A percentile compares a stretch with the other conserved stretches of the same genome.
Evolutionary conservation across 2,113 vertebrate genomes (phyloP).

Genomic region (Mionectes macconnelli): DNA sequence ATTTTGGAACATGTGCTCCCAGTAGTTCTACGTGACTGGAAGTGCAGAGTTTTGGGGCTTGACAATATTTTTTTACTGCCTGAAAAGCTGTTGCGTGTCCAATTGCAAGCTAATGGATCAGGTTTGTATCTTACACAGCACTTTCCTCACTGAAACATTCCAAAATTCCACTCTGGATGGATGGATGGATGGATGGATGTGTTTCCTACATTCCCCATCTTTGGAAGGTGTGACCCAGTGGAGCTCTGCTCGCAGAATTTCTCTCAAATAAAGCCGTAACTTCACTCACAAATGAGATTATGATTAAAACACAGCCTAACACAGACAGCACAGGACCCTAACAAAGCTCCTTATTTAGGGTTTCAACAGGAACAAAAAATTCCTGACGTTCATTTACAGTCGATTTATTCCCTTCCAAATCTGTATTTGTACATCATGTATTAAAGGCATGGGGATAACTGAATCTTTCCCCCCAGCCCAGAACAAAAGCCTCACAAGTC

Average conservation of each 20-base stretch:
- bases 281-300: not conserved
- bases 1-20: not conserved
- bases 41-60: not conserved
- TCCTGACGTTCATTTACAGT: no score
- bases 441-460: not conserved
- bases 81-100: not conserved
- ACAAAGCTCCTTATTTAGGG: not conserved
- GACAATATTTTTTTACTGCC: not conserved
- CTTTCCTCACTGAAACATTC: not conserved
- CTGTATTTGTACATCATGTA: rapidly evolving
- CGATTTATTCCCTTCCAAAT: not conserved
- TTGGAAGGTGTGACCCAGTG: not conserved
- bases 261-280: not conserved
- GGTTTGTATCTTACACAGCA: not conserved
- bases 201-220: not conserved
- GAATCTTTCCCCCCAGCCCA: no score
- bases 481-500: not conserved
- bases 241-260: not conserved
- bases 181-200: not conserved
- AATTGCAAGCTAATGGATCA: not conserved
- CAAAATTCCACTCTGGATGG: not conserved
- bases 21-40: not conserved
- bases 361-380: not conserved
- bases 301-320: not conserved
- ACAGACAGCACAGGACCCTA: not conserved